Evolutionary conservation across 1,140 invertebrate genomes (phyloP).

Genomic region (Panulirus ornatus): DNA sequence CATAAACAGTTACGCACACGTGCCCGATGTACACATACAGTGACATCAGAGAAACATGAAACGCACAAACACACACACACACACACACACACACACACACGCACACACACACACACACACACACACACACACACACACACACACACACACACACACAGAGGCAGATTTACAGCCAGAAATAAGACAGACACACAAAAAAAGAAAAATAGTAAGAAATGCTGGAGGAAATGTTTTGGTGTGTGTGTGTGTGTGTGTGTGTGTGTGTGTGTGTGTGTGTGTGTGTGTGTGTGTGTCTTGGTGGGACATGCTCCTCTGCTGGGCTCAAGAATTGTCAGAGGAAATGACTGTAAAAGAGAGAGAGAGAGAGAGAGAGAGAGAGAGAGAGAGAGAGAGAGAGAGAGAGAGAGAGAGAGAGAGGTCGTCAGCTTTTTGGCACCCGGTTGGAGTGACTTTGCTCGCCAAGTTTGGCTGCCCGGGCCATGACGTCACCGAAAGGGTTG

Average conservation of each 20-base stretch:
- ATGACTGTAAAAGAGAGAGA: background rate
- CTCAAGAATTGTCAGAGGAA: background rate
- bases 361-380: background rate
- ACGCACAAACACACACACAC: background rate
- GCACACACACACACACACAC: background rate
- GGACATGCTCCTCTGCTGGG: too few species aligned
- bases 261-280: background rate
- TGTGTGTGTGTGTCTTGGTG: background rate
- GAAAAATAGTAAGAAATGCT: background rate
- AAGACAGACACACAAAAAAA: background rate
- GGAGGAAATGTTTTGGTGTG: background rate
- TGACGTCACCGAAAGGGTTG: too few species aligned
- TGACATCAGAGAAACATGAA: too few species aligned
- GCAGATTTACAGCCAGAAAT: background rate
- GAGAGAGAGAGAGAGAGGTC: background rate
- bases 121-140: background rate
- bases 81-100: background rate
- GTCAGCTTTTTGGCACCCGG: too few species aligned
- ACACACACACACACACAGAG: background rate
- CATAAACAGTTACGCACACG: too few species aligned
- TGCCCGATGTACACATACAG: too few species aligned
- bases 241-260: too few species aligned
- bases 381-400: background rate
- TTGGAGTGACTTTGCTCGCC: too few species aligned
- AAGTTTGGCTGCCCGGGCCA: too few species aligned